phyloP scores from a whole-genome alignment of 1,140 invertebrate species.

The Ganaspis sp. region DNA sequence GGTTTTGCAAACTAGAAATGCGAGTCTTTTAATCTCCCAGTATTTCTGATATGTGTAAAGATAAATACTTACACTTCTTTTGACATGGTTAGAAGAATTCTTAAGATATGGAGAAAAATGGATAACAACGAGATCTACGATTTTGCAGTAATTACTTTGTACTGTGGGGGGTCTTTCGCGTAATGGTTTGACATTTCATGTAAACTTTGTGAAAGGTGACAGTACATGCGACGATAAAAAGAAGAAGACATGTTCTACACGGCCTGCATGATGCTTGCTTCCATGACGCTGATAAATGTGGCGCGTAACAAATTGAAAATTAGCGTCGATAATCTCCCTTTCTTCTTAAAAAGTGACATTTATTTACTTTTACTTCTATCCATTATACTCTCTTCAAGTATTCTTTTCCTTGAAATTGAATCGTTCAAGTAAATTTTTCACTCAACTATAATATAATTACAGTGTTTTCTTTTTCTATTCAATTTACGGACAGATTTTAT shows the following conservation, averaged over 20 bases:
- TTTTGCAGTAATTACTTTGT: background rate
- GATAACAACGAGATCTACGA: background rate
- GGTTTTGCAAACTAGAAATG: background rate
- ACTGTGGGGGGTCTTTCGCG: conserved; percentile 22
- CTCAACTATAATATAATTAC: too few species aligned
- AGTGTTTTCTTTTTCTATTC: too few species aligned
- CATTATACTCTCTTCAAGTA: too few species aligned
- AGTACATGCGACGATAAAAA: conserved; percentile 9
- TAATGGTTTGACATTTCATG: conserved; percentile 5
- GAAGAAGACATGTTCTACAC: conserved; percentile 1
- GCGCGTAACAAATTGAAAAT: conserved; percentile 36
- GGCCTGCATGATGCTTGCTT: background rate
- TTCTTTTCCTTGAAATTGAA: too few species aligned
- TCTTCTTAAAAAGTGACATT: conserved; percentile 5
- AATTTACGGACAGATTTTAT: too few species aligned
- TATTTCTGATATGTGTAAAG: conserved; percentile 1
- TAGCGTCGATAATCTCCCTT: conserved; percentile 1
- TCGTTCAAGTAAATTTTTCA: too few species aligned
- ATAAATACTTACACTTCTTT: background rate
- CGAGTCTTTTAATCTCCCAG: background rate
- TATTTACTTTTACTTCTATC: background rate
- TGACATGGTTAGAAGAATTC: background rate
- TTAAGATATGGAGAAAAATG: background rate
- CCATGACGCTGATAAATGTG: background rate
- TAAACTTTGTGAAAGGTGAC: conserved; percentile 31